A percentile compares a stretch with the other conserved stretches of the same genome.
phyloP scores from a whole-genome alignment of 2,113 vertebrate species.

The Sus scrofa region DNA sequence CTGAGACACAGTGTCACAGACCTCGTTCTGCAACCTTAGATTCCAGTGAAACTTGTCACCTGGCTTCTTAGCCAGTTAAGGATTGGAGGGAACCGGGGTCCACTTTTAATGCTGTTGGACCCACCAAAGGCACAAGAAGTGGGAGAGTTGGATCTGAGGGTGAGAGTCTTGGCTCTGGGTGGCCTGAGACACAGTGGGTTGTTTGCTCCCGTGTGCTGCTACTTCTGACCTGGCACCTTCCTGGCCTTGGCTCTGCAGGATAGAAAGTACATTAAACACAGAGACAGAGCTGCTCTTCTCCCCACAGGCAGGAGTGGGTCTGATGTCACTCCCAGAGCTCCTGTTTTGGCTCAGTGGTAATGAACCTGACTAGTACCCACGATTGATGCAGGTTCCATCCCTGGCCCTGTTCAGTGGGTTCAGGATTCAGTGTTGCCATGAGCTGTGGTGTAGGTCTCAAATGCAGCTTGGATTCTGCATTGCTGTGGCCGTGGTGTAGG shows the following conservation, averaged over 20 bases:
- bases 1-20: not conserved
- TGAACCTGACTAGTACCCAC: no score
- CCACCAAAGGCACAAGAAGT: not conserved
- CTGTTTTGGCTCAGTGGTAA: no score
- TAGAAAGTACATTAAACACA: fast-evolving
- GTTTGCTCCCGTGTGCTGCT: not conserved
- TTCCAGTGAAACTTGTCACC: not conserved
- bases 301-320: not conserved
- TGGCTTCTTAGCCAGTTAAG: not conserved
- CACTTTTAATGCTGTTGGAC: not conserved
- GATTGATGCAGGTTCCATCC: no score
- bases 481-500: no score
- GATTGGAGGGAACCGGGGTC: not conserved
- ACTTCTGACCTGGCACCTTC: not conserved
- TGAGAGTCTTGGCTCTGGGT: not conserved
- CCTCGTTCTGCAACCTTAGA: not conserved
- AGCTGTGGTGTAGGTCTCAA: no score
- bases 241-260: not conserved
- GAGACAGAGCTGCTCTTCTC: not conserved
- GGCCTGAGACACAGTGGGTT: not conserved
- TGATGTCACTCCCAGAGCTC: not conserved
- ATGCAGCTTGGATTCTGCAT: no score
- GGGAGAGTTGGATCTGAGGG: not conserved
- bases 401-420: no score
- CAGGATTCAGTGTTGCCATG: no score